Conservation (phyloP, 2,797 vertebrate genomes). For the Mus spretus region DNA sequence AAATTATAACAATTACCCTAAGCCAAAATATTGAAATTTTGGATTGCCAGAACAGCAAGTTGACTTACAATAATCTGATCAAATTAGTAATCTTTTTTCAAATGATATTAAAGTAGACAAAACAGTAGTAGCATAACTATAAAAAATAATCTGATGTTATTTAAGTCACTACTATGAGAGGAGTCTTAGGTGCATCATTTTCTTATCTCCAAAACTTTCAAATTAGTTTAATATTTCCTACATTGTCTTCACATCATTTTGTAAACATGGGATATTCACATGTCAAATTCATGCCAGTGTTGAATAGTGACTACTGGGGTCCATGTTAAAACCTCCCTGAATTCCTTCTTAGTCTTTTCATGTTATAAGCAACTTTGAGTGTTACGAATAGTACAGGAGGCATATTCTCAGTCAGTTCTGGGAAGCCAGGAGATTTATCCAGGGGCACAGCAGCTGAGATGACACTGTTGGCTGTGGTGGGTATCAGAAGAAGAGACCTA, state of each 20-base stretch:
- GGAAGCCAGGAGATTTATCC: neutral
- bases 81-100: conserved; percentile 20
- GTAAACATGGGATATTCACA: neutral
- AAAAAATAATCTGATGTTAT: conserved; percentile 6
- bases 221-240: neutral
- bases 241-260: neutral
- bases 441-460: neutral
- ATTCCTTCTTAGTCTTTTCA: conserved; percentile 15
- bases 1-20: neutral
- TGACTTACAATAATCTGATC: neutral
- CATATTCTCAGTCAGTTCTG: neutral
- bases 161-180: conserved; percentile 49
- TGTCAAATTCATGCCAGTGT: neutral
- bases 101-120: conserved; percentile 16
- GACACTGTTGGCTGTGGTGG: neutral
- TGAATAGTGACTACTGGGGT: neutral
- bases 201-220: conserved; percentile 33
- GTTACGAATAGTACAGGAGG: neutral
- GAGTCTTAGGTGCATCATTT: neutral
- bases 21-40: conserved; percentile 52
- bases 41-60: neutral
- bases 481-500: neutral
- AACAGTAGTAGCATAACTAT: neutral
- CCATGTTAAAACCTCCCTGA: neutral
- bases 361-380: conserved; percentile 5